Percentiles rank a stretch among this genome's conserved stretches.
These are phyloP conservation scores for Accipiter cooperii DNA, from an alignment of 2,113 vertebrate species.

Conservation along the genomic window DNA sequence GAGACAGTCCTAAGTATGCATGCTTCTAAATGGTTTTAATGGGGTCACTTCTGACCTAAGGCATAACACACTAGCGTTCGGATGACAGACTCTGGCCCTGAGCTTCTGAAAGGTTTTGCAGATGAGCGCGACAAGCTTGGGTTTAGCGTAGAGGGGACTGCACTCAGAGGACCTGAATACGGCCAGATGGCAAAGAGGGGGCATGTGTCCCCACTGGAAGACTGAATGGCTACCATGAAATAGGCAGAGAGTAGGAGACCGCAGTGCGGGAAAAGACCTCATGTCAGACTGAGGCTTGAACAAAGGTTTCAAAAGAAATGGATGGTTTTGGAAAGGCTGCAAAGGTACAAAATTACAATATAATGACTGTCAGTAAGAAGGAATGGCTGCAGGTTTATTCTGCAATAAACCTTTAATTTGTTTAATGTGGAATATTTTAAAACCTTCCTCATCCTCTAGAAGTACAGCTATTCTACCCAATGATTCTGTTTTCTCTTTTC, in stretches of 20 bases:
- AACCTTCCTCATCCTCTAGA: not conserved
- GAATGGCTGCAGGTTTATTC: not conserved
- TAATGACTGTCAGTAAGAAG: not conserved
- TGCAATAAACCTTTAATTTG: not conserved
- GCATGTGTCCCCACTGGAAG: not conserved
- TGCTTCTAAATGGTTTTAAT: conserved; percentile 14
- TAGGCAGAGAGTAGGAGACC: not conserved
- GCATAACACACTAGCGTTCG: not conserved
- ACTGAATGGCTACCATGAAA: not conserved
- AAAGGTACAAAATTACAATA: not conserved
- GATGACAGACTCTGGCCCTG: not conserved
- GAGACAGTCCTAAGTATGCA: not conserved
- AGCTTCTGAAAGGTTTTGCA: conserved; percentile 8
- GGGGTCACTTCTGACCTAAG: conserved; percentile 52
- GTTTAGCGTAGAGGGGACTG: not conserved
- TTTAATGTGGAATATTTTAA: not conserved
- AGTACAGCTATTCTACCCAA: not conserved
- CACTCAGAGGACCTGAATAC: not conserved
- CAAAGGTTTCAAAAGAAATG: not conserved
- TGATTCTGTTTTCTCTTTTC: not conserved
- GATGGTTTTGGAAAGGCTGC: not conserved
- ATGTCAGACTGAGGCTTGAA: not conserved
- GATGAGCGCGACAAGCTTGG: not conserved
- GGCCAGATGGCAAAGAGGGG: conserved; percentile 5
- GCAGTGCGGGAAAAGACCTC: not conserved